phyloP scores from a whole-genome alignment of 2,113 vertebrate genomes.

The Sander lucioperca region DNA sequence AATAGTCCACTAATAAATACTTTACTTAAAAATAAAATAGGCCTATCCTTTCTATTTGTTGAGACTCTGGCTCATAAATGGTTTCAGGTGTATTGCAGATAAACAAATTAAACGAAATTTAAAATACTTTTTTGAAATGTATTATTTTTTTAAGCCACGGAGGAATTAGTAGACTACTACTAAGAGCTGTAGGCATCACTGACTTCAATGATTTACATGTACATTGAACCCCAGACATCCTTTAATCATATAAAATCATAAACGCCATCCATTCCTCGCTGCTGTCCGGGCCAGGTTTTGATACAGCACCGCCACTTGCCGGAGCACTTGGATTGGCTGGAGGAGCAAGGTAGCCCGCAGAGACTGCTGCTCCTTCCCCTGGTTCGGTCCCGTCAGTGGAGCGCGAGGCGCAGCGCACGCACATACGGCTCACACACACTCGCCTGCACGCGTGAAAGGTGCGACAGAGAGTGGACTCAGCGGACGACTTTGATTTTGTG shows the following conservation, averaged over 20 bases:
- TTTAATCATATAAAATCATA: neutral
- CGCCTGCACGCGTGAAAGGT: conserved; percentile 50
- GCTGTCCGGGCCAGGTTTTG: conserved; percentile 80
- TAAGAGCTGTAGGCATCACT: neutral
- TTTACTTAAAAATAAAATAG: neutral
- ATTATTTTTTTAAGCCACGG: neutral
- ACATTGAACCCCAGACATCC: neutral
- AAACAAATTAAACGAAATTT: neutral
- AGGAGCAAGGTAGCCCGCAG: conserved; percentile 78
- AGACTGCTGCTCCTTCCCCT: conserved; percentile 71
- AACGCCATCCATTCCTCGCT: conserved; percentile 68
- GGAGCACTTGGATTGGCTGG: conserved; percentile 81
- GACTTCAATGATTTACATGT: neutral
- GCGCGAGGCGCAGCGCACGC: conserved; percentile 55
- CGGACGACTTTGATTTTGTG: conserved; percentile 52
- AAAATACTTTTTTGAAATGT: neutral
- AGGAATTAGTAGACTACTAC: neutral
- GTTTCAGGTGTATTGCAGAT: neutral
- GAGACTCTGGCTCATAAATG: neutral
- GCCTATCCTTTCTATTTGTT: neutral
- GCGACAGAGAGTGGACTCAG: conserved; percentile 43
- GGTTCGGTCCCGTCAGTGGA: conserved; percentile 74
- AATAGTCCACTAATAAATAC: neutral
- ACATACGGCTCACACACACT: conserved; percentile 20
- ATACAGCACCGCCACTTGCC: conserved; percentile 68